A percentile compares a stretch with the other conserved stretches of the same genome.
Evolutionary conservation across 1,140 invertebrate genomes (phyloP).

Genomic region (Chrysoperla carnea): DNA sequence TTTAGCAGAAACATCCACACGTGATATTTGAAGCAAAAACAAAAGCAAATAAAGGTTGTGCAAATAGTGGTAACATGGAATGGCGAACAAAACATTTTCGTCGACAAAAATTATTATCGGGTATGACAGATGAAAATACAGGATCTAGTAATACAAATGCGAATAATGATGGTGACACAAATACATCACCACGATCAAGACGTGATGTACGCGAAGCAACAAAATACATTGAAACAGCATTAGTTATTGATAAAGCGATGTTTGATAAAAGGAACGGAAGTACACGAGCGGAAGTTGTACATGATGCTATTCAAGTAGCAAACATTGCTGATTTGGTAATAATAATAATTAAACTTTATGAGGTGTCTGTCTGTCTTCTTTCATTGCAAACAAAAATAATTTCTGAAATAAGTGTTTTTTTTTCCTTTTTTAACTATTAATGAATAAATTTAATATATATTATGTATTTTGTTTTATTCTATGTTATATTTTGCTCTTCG

Average conservation of each 20-base stretch:
- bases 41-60: constrained; percentile 74
- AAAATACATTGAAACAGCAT: constrained; percentile 83
- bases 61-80: constrained; percentile 59
- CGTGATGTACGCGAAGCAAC: constrained; percentile 72
- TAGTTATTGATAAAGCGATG: constrained; percentile 86
- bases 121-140: constrained; percentile 28
- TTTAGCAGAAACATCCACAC: constrained; percentile 89
- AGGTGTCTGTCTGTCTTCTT: background rate
- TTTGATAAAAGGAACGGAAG: constrained; percentile 84
- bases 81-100: constrained; percentile 44
- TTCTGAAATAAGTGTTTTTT: background rate
- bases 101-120: constrained; percentile 24
- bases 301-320: constrained; percentile 88
- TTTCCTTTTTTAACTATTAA: background rate
- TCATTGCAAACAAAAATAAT: background rate
- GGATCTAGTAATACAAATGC: constrained; percentile 20
- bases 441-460: too few species aligned
- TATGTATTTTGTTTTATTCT: too few species aligned
- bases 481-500: too few species aligned
- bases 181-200: constrained; percentile 19
- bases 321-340: constrained; percentile 92
- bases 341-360: constrained; percentile 6
- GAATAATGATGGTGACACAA: constrained; percentile 13
- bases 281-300: constrained; percentile 72
- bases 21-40: constrained; percentile 84